Evolutionary conservation across 2,113 vertebrate genomes (phyloP).

Genomic region (Lasiurus cinereus): DNA sequence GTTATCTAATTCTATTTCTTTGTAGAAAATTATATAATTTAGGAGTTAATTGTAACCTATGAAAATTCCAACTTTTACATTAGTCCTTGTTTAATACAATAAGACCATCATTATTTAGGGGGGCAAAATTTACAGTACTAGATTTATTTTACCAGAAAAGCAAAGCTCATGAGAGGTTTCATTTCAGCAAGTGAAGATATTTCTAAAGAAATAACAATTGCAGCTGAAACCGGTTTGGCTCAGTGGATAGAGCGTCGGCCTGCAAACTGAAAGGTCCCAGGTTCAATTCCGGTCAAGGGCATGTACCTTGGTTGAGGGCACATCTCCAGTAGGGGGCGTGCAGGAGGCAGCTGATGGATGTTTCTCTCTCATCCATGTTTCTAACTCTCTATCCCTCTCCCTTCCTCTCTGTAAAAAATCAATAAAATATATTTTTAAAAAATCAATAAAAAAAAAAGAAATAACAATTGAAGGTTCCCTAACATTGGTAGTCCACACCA

Average conservation of each 20-base stretch:
- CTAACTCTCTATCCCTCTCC: too few relatives aligned
- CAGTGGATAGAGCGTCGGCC: too few relatives aligned
- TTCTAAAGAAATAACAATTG: constrained; percentile 20
- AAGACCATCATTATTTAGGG: not conserved
- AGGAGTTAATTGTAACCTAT: constrained; percentile 63
- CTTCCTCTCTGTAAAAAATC: too few relatives aligned
- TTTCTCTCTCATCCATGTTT: too few relatives aligned
- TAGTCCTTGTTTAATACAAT: constrained; percentile 46
- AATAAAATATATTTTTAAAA: too few relatives aligned
- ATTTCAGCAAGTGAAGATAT: constrained; percentile 40
- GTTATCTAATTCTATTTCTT: constrained; percentile 66
- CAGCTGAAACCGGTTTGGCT: too few relatives aligned
- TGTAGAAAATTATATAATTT: constrained; percentile 68
- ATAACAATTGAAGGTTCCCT: not conserved
- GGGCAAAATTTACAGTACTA: not conserved
- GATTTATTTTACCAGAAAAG: constrained; percentile 52
- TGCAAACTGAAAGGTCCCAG: too few relatives aligned
- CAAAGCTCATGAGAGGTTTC: not conserved
- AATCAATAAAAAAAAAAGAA: too few relatives aligned
- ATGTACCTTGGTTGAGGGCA: too few relatives aligned
- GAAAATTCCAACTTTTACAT: constrained; percentile 54
- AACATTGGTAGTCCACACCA: not conserved
- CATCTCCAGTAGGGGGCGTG: too few relatives aligned
- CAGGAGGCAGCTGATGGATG: too few relatives aligned
- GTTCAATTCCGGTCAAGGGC: too few relatives aligned